Evolutionary conservation across 2,888 invertebrate genomes (phyloP).

Genomic region (Ommatoiulus sabulosus): DNA sequence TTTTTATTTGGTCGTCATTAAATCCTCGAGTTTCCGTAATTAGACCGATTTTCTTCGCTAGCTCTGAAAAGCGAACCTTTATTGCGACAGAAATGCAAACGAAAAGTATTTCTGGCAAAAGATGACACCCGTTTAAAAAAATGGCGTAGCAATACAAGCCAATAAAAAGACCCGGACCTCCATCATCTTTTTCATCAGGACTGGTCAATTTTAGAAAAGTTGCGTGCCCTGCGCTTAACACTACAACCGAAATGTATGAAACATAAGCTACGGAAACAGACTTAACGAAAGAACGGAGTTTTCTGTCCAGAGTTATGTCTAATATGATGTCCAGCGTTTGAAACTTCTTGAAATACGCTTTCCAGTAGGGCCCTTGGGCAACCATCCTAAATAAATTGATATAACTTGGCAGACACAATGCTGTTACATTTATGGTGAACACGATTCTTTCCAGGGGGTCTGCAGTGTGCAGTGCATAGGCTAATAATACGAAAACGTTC

Average conservation of each 20-base stretch:
- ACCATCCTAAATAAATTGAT: not conserved
- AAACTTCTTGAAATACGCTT: not conserved
- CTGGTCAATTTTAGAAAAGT: not conserved
- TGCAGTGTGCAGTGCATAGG: not conserved
- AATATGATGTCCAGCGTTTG: not conserved
- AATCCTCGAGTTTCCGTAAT: not conserved
- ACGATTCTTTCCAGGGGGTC: not conserved
- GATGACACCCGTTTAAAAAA: not conserved
- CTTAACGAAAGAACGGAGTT: not conserved
- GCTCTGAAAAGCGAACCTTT: not conserved
- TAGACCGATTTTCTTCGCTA: not conserved
- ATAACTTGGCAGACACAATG: not conserved
- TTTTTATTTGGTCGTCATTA: not conserved
- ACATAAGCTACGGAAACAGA: not conserved
- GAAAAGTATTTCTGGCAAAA: not conserved
- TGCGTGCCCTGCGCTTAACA: not conserved
- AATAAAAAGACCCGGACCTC: not conserved
- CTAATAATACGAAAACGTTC: not conserved
- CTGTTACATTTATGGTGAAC: not conserved
- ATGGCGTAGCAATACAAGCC: not conserved
- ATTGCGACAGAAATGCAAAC: not conserved
- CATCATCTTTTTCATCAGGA: not conserved
- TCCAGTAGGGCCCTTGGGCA: not conserved
- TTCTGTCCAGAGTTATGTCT: not conserved
- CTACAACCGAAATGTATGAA: not conserved